phyloP scores from a whole-genome alignment of 2,888 invertebrate species.

The Nectonema munidae region DNA sequence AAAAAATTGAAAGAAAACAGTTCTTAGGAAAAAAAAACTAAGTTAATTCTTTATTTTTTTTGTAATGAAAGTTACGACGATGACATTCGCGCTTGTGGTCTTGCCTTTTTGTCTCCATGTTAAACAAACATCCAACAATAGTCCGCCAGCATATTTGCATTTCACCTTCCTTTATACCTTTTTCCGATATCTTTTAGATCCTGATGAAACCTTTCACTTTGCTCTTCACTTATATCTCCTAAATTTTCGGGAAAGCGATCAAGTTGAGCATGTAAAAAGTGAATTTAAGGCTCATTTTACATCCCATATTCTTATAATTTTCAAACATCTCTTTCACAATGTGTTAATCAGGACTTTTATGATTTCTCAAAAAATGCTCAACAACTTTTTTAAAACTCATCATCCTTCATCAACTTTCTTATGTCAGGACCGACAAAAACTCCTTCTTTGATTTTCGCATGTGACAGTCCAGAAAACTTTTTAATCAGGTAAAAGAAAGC shows the following conservation, averaged over 20 bases:
- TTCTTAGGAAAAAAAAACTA: too few relatives aligned
- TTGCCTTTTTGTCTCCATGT: too few relatives aligned
- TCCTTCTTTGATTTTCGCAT: too few relatives aligned
- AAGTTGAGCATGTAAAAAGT: not conserved
- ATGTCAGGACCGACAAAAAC: slow-evolving; percentile 1
- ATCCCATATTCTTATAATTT: not conserved
- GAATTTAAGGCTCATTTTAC: slow-evolving; percentile 2
- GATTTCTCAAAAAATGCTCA: not conserved
- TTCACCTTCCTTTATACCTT: too few relatives aligned
- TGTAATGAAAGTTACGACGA: too few relatives aligned
- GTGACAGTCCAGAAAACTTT: not conserved
- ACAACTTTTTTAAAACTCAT: too few relatives aligned
- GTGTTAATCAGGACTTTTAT: not conserved
- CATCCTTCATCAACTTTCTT: not conserved
- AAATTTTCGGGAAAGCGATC: slow-evolving; percentile 6
- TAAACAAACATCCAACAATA: too few relatives aligned
- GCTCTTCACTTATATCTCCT: slow-evolving; percentile 6
- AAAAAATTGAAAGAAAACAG: too few relatives aligned
- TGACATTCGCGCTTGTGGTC: too few relatives aligned
- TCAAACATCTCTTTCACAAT: not conserved
- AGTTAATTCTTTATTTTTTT: too few relatives aligned
- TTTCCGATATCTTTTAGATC: too few relatives aligned
- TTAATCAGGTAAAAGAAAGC: not conserved
- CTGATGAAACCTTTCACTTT: not conserved
- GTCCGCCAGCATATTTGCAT: too few relatives aligned